Evolutionary conservation across 2,797 vertebrate species (phyloP), one percentile per base, ranked within the genome.

Genomic region (Acipenser ruthenus): DNA sequence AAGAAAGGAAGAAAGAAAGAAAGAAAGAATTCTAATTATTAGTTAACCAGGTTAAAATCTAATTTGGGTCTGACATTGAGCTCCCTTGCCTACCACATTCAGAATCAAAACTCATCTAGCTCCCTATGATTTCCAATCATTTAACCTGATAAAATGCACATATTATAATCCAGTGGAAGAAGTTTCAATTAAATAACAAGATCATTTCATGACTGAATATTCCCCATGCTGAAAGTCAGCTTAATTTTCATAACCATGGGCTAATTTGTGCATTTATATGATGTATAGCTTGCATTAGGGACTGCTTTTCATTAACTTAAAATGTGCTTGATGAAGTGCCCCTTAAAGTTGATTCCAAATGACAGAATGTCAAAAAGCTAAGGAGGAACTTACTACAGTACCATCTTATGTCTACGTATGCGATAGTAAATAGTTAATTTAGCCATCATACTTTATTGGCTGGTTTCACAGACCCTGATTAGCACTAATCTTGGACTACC

Each of bases 41-140:
- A 64, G 50, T 49, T 8, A 64, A 52, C 13, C 18, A 11, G 63
- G 51, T n/a, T 64, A 50, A 65, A 65, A 55, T 23, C 23, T 65
- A 58, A 58, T 58, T 58, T 58, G 12, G 55, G 13, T 58, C 55
- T 58, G 55, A 58, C 55, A 58, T 58, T 58, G 55, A 58, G 55
- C 48, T 65, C 50, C 8, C 49, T 12, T 65, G 64, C 53, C 64
- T 37, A 37, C 64, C 2, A 51, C 13, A 15, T 53, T 50, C 23
- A 65, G 64, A 65, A 47, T 51, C 52, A 37, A 37, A 55, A 50
- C 61, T 48, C 23, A 47, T 52, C 63, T 53, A 12, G 6, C n/a
- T 55, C 10, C 50, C 13, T 7, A 58, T 65, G 64, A 37, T 56
- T 65, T 47, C 52, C 15, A 65, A 53, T 56, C n/a, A 53, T 23